Conservation (phyloP, 2,888 invertebrate species). For the Galeruca laticollis region DNA sequence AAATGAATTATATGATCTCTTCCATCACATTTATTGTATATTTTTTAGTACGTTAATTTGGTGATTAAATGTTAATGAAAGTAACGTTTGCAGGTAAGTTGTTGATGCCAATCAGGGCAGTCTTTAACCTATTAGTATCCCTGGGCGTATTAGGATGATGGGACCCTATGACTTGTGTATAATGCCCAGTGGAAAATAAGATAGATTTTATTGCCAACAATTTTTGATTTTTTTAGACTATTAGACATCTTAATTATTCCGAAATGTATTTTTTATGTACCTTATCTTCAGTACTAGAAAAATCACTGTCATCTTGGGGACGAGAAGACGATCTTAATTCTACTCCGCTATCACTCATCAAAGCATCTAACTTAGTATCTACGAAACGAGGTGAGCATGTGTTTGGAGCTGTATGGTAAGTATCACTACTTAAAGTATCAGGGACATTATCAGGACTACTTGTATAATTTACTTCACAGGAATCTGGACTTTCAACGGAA, state of each 20-base stretch:
- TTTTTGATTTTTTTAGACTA: too few species aligned
- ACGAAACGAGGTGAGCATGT: constrained; percentile 57
- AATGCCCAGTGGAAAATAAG: too few species aligned
- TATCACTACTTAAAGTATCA: constrained; percentile 69
- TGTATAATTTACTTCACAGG: constrained; percentile 62
- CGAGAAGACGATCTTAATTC: constrained; percentile 61
- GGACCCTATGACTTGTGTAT: too few species aligned
- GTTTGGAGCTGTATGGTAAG: constrained; percentile 80
- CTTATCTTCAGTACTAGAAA: constrained; percentile 73
- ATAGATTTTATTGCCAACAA: too few species aligned
- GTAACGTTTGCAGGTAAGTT: too few species aligned
- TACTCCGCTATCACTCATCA: constrained; percentile 72
- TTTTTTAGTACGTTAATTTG: too few species aligned
- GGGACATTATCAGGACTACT: constrained; percentile 57
- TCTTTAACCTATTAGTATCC: too few species aligned
- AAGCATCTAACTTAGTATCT: constrained; percentile 51
- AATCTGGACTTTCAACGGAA: constrained; percentile 60
- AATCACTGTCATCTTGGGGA: constrained; percentile 71
- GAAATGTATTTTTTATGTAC: constrained; percentile 54
- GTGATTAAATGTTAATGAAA: too few species aligned
- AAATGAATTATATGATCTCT: too few species aligned
- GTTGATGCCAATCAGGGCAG: too few species aligned
- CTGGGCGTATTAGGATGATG: too few species aligned
- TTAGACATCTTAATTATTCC: not conserved
- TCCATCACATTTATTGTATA: too few species aligned